These are phyloP conservation scores for Cheirogaleus major DNA, from an alignment of 2,797 vertebrate species.

Conservation along the genomic window DNA sequence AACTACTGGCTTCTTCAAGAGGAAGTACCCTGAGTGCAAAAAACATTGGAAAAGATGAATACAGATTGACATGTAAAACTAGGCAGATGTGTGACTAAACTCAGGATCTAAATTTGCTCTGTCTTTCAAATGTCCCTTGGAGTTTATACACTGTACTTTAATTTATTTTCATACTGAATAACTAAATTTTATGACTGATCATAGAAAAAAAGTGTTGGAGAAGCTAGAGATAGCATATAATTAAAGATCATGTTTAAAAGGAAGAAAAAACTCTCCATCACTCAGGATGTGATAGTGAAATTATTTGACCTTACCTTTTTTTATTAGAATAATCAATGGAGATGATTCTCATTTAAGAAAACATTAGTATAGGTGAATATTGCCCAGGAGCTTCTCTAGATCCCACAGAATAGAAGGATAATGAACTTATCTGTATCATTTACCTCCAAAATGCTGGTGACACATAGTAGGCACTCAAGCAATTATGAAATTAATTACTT, in stretches of 20 bases:
- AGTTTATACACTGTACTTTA: neutral
- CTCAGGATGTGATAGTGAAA: neutral
- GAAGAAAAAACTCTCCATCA: neutral
- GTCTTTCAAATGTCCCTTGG: neutral
- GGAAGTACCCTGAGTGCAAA: neutral
- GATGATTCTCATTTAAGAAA: neutral
- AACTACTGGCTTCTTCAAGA: neutral
- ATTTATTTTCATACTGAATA: neutral
- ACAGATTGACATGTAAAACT: neutral
- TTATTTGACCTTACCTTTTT: neutral
- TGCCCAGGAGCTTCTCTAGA: neutral
- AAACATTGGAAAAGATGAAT: neutral
- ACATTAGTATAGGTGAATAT: neutral
- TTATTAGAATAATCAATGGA: neutral
- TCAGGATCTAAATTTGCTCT: neutral
- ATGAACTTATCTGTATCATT: neutral
- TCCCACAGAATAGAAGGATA: neutral
- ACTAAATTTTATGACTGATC: neutral
- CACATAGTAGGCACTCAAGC: neutral
- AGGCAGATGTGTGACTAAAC: neutral
- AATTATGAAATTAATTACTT: conserved; percentile 5
- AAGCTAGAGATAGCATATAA: neutral
- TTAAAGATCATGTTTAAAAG: neutral
- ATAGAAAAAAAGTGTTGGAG: neutral
- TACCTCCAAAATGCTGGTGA: neutral